Conservation (phyloP, 2,113 vertebrate species). For the Scomber japonicus region DNA sequence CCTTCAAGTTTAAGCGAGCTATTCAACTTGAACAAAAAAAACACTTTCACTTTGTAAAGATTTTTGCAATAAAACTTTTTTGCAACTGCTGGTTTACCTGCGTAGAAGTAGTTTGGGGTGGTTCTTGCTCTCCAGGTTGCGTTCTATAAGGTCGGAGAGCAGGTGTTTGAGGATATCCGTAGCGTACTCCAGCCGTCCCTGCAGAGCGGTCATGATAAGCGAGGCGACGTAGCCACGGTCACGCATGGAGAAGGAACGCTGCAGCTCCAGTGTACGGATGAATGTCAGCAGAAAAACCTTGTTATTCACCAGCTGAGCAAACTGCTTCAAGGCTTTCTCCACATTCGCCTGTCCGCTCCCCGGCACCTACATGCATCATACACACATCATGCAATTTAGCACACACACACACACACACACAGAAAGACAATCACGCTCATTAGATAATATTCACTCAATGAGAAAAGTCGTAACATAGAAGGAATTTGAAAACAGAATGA, state of each 20-base stretch:
- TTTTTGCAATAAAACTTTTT: neutral
- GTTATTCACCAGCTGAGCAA: slow-evolving; percentile 97
- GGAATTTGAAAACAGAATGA: slow-evolving; percentile 1
- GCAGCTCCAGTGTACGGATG: slow-evolving; percentile 95
- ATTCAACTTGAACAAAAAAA: neutral
- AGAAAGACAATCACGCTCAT: slow-evolving; percentile 46
- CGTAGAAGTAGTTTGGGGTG: slow-evolving; percentile 97
- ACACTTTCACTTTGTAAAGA: neutral
- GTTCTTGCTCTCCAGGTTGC: slow-evolving; percentile 99
- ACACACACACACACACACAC: slow-evolving; percentile 47
- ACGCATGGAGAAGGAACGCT: slow-evolving; percentile 98
- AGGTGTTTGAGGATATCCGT: slow-evolving; percentile 98
- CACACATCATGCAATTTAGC: neutral
- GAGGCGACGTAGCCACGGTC: slow-evolving; percentile 98
- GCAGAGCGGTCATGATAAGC: slow-evolving; percentile 97
- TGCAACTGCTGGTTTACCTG: slow-evolving; percentile 83
- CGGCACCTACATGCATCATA: slow-evolving; percentile 87
- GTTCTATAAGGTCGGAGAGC: slow-evolving; percentile 95
- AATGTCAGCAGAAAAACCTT: slow-evolving; percentile 97
- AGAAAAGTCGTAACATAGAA: slow-evolving; percentile 17
- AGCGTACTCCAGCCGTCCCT: slow-evolving; percentile 95
- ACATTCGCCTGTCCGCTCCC: slow-evolving; percentile 94
- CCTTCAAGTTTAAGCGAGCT: neutral
- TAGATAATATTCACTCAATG: slow-evolving; percentile 40
- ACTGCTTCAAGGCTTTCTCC: slow-evolving; percentile 98